Evolutionary conservation across 2,797 vertebrate species (phyloP), one percentile per base, ranked within the genome.

Genomic region (Mastacembelus armatus): DNA sequence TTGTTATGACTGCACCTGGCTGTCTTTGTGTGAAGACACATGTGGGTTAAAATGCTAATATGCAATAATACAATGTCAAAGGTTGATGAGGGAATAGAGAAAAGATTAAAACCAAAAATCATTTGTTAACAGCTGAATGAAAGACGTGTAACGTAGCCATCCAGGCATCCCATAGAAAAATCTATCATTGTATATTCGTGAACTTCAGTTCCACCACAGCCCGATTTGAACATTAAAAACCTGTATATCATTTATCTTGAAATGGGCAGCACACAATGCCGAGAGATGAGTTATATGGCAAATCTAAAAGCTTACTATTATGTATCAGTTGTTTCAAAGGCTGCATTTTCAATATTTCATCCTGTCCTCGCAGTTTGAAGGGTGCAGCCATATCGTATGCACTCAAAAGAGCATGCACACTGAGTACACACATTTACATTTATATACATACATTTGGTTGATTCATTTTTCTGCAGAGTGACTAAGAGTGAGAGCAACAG

Each of bases 301-400:
- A 48, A 50, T 47, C 29, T 65, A 36, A 80, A 81, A 76, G 38
- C 27, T 4, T 0, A 8, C 63, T 54, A 59, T 71, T 80, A 55
- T 42, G 58, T 55, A 67, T 69, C 68, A 70, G 35, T 61, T 32
- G 5, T 38, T 66, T 68, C 75, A 82, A 72, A 49, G 7, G 44
- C 52, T 70, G 56, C 27, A 44, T 78, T 81, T 79, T 75, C 63
- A 74, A 58, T 66, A 65, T 56, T 49, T 45, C 4, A 39, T 6
- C 11, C 1, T 29, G 75, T 74, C 78, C 80, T 84, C 76, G 56
- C 43, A 63, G 52, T 63, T 73, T 66, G 75, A 86, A 88, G 71
- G 74, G 36, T 73, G 78, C 47, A 27, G 44, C 24, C 21, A 1
- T 4, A 52, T 71, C 15, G 10, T 15, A 18, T 38, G 39, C 39